Percentiles rank a stretch among this genome's conserved stretches.
phyloP scores from a whole-genome alignment of 2,888 invertebrate genomes.

The Myathropa florea region DNA sequence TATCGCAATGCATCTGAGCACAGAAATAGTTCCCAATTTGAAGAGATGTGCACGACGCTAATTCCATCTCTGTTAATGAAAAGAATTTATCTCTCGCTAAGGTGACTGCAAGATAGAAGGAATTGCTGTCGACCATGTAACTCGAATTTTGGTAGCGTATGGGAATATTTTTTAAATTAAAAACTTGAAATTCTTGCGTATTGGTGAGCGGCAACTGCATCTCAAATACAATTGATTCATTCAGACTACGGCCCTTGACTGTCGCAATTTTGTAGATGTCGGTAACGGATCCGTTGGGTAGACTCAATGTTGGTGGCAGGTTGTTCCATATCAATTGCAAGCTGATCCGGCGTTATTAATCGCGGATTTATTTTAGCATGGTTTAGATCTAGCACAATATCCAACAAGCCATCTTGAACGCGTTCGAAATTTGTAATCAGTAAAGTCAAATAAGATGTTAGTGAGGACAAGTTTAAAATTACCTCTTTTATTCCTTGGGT shows the following conservation, averaged over 20 bases:
- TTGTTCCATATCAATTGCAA: background rate
- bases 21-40: too few relatives aligned
- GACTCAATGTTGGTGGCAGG: background rate
- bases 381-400: constrained; percentile 10
- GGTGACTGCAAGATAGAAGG: constrained; percentile 2
- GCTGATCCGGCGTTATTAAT: constrained; percentile 7
- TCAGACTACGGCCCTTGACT: too few relatives aligned
- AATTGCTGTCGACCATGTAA: background rate
- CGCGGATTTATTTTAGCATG: constrained; percentile 21
- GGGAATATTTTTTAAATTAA: background rate
- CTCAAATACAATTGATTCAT: too few relatives aligned
- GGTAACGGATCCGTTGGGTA: background rate
- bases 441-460: constrained; percentile 9
- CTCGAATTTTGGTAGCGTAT: background rate
- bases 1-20: too few relatives aligned
- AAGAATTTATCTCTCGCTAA: background rate
- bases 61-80: background rate
- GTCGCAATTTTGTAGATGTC: constrained; percentile 29
- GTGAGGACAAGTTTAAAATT: background rate
- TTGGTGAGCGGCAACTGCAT: background rate
- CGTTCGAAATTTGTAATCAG: constrained; percentile 3
- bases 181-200: background rate
- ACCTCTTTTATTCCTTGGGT: background rate
- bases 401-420: background rate
- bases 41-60: background rate